Base-by-base conservation (phyloP, 2,888 invertebrate species). In the Diadegma fenestrale region DNA sequence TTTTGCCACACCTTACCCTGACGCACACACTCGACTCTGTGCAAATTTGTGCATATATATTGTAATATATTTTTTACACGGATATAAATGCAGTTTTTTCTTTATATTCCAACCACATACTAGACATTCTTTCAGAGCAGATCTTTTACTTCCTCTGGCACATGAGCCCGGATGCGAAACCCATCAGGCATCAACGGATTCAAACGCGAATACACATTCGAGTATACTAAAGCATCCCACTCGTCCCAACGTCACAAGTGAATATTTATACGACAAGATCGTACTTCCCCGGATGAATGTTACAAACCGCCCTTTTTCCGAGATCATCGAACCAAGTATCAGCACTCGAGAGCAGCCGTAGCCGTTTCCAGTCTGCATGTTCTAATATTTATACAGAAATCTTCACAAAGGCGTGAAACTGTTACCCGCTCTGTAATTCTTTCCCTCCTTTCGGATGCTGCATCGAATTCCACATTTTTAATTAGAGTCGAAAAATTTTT, bases 41-140 rank as follows among this genome's bases (percentile, higher is more conserved):
- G 0, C 26, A 17, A 10, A 26, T 10, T 30, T 63, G 30, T 17
- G 17, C 10, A 22, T 72, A 45, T 63, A 72, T 73, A 58, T 58
- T 33, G n/a, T 19, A 5, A 72, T 37, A 76, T 30, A 43, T 66
- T 61, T 30, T 51, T 22, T 30, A 19, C 63, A 54, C 14, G 51
- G 17, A 48, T 75, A 78, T 51, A 19, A 48, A 79, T 71, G 30
- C 61, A 22, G 64, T 66, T 45, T 69, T 81, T 76, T 77, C 58
- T 58, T 37, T 58, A 51, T 51, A 80, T 66, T 82, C 63, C 45
- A 43, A 72, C 72, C 61, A 66, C 79, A 48, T 82, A 76, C 69
- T 75, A 71, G 75, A 82, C 75, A 78, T 85, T 85, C 54, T 81
- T 79, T 54, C 79, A 82, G 79, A 75, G 85, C 73, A 72, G 78